Evolutionary conservation across 2,888 invertebrate genomes (phyloP), one percentile per base, ranked within the genome.

Genomic region (Fabriciana adippe): DNA sequence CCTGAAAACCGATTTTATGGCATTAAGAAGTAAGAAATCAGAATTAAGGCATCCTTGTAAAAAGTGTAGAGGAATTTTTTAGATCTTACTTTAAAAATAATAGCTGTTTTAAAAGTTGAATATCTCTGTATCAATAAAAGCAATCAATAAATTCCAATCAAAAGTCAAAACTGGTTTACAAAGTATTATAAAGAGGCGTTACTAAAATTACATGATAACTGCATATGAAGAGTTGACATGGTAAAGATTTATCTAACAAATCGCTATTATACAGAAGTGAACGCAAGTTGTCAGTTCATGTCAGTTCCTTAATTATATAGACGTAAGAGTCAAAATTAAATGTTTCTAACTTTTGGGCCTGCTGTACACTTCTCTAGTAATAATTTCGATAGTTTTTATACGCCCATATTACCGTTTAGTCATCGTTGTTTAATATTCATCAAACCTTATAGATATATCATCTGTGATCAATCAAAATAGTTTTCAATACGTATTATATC

Each of bases 341-440:
- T 60, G 26, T 45, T 3, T 47, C 26, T n/a, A 4, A 13, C n/a
- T 59, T 55, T 59, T 59, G 26, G 57, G n/a, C 6, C 3, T 11
- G 4, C 26, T 47, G n/a, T 57, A 26, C 57, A 48, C n/a, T 59
- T 47, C 57, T 59, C 35, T 41, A 2, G 56, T 61, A 64, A 62
- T 71, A 71, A 64, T 74, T 79, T 81, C 66, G 64, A 70, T 47
- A 67, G 66, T 79, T 81, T 85, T 84, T 80, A 78, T 81, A 78
- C 82, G 86, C 85, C 87, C 88, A 87, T 88, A 86, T 89, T 85
- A 84, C 78, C 83, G 88, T 86, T 85, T 79, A 88, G 90, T 90
- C 89, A 90, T 89, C 83, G 79, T 83, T 80, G 80, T 85, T 86
- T 88, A 85, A 85, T 86, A 87, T 86, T 86, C 82, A 81, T 85